phyloP scores from a whole-genome alignment of 2,888 invertebrate species.

The Spodoptera picta region DNA sequence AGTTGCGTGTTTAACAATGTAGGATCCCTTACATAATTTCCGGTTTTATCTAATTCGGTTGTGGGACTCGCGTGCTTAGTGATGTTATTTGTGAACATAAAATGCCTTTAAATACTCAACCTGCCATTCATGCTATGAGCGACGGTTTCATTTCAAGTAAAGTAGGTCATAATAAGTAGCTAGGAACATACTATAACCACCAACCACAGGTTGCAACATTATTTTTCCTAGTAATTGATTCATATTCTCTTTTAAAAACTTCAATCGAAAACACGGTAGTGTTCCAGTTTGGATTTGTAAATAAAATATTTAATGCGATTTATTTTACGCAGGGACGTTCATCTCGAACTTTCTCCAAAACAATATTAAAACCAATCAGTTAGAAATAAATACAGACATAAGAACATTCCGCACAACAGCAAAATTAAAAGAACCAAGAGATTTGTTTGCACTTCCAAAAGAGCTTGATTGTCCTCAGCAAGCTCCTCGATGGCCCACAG shows the following conservation, averaged over 20 bases:
- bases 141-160: conserved; percentile 49
- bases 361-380: conserved; percentile 91
- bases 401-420: conserved; percentile 90
- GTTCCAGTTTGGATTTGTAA: background rate
- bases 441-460: conserved; percentile 91
- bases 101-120: conserved; percentile 51
- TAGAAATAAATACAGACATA: conserved; percentile 91
- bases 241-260: background rate
- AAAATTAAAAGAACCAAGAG: conserved; percentile 91
- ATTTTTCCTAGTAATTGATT: conserved; percentile 14
- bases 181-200: conserved; percentile 41
- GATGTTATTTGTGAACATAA: conserved; percentile 59
- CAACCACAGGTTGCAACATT: conserved; percentile 1
- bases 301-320: background rate
- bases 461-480: conserved; percentile 92
- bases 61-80: conserved; percentile 60
- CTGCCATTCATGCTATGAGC: conserved; percentile 39
- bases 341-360: conserved; percentile 90
- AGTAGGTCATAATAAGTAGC: conserved; percentile 55
- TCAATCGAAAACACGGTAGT: background rate
- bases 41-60: conserved; percentile 28
- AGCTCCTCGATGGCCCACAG: conserved; percentile 95
- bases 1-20: conserved; percentile 27
- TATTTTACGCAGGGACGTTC: conserved; percentile 84
- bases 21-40: conserved; percentile 27